A percentile compares a stretch with the other conserved stretches of the same genome.
These are phyloP conservation scores for Callyntrura guangdongensis DNA, from an alignment of 2,888 invertebrate genomes.

Conservation along the genomic window DNA sequence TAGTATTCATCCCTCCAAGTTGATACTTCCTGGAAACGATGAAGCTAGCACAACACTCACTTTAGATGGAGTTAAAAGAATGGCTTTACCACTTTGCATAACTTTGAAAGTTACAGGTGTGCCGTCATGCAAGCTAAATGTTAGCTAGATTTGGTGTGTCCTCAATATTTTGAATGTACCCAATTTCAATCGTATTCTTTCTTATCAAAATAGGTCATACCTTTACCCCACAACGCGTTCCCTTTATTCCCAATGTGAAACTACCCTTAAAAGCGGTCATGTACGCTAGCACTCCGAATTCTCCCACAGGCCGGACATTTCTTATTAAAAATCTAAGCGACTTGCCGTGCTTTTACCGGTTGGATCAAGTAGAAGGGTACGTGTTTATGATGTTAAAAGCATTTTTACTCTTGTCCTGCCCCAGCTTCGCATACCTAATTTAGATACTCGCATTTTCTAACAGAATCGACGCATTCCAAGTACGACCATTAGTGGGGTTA, in stretches of 20 bases:
- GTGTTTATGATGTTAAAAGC: neutral
- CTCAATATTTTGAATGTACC: too few relatives aligned
- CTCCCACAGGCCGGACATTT: constrained; percentile 72
- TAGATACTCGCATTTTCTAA: neutral
- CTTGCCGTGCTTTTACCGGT: constrained; percentile 76
- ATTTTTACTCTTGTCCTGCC: too few relatives aligned
- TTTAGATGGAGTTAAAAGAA: constrained; percentile 32
- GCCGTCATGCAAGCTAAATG: too few relatives aligned
- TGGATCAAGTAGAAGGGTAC: constrained; percentile 71
- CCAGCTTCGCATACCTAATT: neutral
- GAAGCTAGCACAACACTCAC: neutral
- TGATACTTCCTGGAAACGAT: constrained; percentile 59
- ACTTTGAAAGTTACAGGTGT: constrained; percentile 78
- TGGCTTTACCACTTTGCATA: constrained; percentile 77
- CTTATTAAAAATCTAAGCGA: constrained; percentile 81
- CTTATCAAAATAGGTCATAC: constrained; percentile 67
- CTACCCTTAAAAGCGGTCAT: constrained; percentile 74
- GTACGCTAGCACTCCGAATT: constrained; percentile 77
- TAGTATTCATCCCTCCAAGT: constrained; percentile 55
- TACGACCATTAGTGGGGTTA: constrained; percentile 75
- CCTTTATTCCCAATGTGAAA: constrained; percentile 75
- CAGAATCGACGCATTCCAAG: constrained; percentile 48
- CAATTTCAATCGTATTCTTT: neutral
- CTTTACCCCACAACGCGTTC: constrained; percentile 61
- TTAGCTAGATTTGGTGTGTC: too few relatives aligned